phyloP scores from a whole-genome alignment of 2,797 vertebrate species.

The Zalophus californianus region DNA sequence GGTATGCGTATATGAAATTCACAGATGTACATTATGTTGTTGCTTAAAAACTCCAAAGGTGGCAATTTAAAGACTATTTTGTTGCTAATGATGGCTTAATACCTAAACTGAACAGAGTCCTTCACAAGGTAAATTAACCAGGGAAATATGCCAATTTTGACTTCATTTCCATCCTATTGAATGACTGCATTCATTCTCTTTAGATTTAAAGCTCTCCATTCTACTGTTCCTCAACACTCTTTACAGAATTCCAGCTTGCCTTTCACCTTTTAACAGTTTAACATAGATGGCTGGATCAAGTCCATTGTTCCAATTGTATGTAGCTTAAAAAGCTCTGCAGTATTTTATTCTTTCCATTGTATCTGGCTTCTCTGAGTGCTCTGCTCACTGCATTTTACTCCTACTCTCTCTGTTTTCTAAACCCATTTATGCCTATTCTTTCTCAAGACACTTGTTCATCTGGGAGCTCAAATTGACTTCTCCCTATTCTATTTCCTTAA shows the following conservation, averaged over 20 bases:
- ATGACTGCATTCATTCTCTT: slow-evolving; percentile 86
- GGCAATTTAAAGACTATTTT: slow-evolving; percentile 76
- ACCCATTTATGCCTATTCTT: slow-evolving; percentile 87
- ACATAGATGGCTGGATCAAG: slow-evolving; percentile 87
- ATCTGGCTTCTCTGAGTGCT: slow-evolving; percentile 88
- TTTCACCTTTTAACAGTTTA: slow-evolving; percentile 88
- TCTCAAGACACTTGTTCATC: slow-evolving; percentile 87
- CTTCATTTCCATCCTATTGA: slow-evolving; percentile 85
- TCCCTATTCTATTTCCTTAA: slow-evolving; percentile 90
- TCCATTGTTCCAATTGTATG: slow-evolving; percentile 89
- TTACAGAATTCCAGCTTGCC: slow-evolving; percentile 87
- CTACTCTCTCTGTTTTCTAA: slow-evolving; percentile 87
- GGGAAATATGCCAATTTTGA: slow-evolving; percentile 87
- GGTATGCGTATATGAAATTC: neutral
- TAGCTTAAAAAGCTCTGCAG: slow-evolving; percentile 90
- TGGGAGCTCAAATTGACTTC: slow-evolving; percentile 91
- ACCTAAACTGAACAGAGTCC: slow-evolving; percentile 81
- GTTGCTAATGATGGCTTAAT: slow-evolving; percentile 84
- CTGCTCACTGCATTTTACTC: slow-evolving; percentile 85
- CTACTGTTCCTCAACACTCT: slow-evolving; percentile 82
- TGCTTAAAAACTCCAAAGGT: slow-evolving; percentile 63
- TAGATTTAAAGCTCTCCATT: slow-evolving; percentile 86
- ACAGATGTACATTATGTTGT: neutral
- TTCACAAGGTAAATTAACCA: slow-evolving; percentile 85
- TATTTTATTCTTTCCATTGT: slow-evolving; percentile 89